Base-by-base conservation (phyloP, 1,140 invertebrate genomes). In the Periplaneta americana region DNA sequence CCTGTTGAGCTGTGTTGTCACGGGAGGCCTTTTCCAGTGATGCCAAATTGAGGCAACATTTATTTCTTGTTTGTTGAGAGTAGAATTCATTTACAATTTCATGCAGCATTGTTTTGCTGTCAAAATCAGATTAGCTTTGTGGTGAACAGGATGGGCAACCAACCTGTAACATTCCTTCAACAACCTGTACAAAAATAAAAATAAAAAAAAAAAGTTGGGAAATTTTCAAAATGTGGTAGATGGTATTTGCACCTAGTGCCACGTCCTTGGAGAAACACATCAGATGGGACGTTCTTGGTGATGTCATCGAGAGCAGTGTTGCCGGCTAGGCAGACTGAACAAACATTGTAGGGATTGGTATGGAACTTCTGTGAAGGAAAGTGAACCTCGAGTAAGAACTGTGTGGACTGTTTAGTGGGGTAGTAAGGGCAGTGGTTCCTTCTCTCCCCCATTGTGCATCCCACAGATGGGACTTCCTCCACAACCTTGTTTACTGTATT, bases 401-500 rank as follows among this genome's bases (percentile, higher is more conserved):
- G 75, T 78, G 34, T 82, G 74, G 74, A 75, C 74, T 76, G 80
- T 39, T 75, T 75, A n/a, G 34, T 81, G 75, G 75, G 48, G 48
- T 33, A 79, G 77, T 32, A 34, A 66, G 79, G 39, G 79, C 33
- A 80, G 33, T 31, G 79, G 31, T n/a, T 48, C 79, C 57, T 48
- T 74, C 79, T 33, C 31, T 36, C 48, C 36, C 74, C n/a, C n/a
- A 78, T 75, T 78, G 75, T 82, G 48, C 82, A 74, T 39, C 80
- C 80, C 80, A 81, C 74, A 78, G n/a, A 78, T 81, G 35, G 82
- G 36, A 83, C 81, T 83, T 83, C 83, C 83, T 83, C 83, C 83
- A 83, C 83, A 83, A 81, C 83, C 81, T 83, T 82, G 81, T 83
- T 82, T 82, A 82, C 79, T 83, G 83, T 83, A 83, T 82, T 83